A percentile compares a stretch with the other conserved stretches of the same genome.
Evolutionary conservation across 92 coral and sea anemone genomes (phyloP).

Genomic region (Parazoanthus darwini): DNA sequence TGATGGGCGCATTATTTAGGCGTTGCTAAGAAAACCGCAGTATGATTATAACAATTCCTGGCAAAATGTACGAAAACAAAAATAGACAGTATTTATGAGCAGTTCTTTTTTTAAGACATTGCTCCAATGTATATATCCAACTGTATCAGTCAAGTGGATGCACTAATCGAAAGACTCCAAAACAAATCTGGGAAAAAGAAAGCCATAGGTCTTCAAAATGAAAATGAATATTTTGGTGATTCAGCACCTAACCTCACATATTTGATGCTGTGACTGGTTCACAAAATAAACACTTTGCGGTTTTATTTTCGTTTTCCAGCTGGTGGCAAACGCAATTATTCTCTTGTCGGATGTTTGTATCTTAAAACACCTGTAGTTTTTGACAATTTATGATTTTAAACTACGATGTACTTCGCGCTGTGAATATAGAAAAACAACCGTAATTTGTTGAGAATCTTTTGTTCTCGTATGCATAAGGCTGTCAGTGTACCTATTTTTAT

Average conservation of each 20-base stretch:
- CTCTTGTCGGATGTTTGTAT: background rate
- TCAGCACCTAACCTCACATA: background rate
- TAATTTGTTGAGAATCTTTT: background rate
- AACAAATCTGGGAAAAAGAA: no score
- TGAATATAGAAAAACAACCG: background rate
- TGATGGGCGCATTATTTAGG: background rate
- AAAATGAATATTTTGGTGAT: background rate
- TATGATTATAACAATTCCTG: background rate
- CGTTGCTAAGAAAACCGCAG: background rate
- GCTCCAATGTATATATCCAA: no score
- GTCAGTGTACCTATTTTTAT: background rate
- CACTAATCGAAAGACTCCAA: no score
- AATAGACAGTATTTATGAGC: background rate
- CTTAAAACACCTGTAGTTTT: background rate
- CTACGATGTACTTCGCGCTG: background rate
- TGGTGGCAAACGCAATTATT: slow-evolving; percentile 9
- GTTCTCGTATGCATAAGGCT: background rate
- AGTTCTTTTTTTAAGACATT: no score
- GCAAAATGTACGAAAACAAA: background rate
- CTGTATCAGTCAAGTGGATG: background rate
- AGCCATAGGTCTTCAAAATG: background rate
- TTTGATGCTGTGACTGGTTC: background rate
- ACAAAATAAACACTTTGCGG: background rate
- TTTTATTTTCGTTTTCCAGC: background rate
- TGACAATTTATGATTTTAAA: background rate